Evolutionary conservation across 2,888 invertebrate genomes (phyloP), one percentile per base, ranked within the genome.

Genomic region (Platycheirus rosarum): DNA sequence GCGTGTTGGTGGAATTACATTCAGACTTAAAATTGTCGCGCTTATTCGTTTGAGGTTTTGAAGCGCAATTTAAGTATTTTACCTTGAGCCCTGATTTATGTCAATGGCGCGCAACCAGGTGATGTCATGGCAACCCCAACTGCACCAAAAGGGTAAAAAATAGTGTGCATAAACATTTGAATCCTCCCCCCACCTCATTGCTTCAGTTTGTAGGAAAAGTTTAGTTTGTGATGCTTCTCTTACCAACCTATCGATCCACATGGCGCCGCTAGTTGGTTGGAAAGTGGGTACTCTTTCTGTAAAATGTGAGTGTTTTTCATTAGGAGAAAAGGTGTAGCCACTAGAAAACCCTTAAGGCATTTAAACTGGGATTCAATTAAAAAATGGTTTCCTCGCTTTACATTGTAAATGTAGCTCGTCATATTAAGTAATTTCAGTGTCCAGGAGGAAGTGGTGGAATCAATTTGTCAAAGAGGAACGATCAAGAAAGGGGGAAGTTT

Each of bases 51-150:
- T 70, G 74, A 79, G 63, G 49, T 44, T 65, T 37, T 75, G 65
- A 79, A 79, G 65, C 53, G 65, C 46, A 60, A 40, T 65, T 76
- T 80, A 70, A 66, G 76, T 18, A 57, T 40, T 70, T 65, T 48
- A 80, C 80, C 80, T 75, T 80, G 80, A 70, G 76, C 44, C 48
- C 65, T 70, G 80, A 80, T 76, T 80, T 76, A 76, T 80, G 70
- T 76, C 80, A 80, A 76, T 70, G 76, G 65, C 80, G 75, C 40
- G 23, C 40, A 65, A 57, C 20, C 46, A 42, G 40, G 23, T 57
- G 40, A 40, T 75, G 80, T 75, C 80, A 80, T 70, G 75, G 65
- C 60, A 66, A 70, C 76, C 53, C n/a, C n/a, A n/a, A 69, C 69
- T 46, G 3, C 35, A 60, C 7, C 16, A 29, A 44, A 60, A 29